These are phyloP conservation scores for Vombatus ursinus DNA, from an alignment of 2,113 vertebrate genomes.

Conservation along the genomic window DNA sequence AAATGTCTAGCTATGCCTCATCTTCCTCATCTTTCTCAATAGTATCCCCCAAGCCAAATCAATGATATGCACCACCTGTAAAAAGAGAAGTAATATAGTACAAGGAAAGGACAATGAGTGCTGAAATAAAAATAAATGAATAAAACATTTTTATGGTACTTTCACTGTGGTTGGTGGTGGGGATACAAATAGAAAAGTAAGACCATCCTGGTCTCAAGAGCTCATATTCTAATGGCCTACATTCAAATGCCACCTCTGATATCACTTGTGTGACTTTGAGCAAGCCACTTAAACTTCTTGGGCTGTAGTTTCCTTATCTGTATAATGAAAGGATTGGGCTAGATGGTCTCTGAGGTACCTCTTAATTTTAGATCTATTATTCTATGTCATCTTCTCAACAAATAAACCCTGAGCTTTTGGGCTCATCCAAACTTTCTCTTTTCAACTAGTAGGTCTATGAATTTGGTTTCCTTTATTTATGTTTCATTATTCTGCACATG, in stretches of 20 bases:
- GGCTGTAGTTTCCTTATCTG: neutral
- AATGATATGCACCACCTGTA: neutral
- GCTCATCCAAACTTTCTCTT: neutral
- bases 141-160: neutral
- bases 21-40: neutral
- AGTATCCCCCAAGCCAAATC: neutral
- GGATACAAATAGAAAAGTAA: neutral
- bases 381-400: neutral
- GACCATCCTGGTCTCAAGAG: neutral
- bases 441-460: neutral
- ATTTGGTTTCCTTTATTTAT: neutral
- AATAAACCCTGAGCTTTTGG: neutral
- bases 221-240: neutral
- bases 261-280: neutral
- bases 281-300: neutral
- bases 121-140: neutral
- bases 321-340: neutral
- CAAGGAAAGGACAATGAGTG: neutral
- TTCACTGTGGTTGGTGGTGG: neutral
- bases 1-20: neutral
- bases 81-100: neutral
- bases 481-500: neutral
- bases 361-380: neutral
- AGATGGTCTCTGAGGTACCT: neutral
- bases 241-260: neutral